phyloP scores from a whole-genome alignment of 1,140 invertebrate species.

The Ostrea edulis region DNA sequence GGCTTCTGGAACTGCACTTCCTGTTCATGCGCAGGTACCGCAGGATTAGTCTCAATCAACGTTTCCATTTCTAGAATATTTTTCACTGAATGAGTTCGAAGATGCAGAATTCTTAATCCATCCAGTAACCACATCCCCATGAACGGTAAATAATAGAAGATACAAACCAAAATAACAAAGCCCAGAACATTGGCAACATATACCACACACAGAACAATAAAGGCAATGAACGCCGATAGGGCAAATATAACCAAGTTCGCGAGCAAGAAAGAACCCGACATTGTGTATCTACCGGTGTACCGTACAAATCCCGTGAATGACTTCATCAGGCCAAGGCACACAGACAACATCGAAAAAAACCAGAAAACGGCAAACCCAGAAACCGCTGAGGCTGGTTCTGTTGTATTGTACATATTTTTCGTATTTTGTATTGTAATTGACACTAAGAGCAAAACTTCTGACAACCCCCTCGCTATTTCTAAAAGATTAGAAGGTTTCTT shows the following conservation, averaged over 20 bases:
- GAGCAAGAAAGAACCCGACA: neutral
- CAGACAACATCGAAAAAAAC: neutral
- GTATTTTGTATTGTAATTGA: neutral
- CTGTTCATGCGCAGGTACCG: neutral
- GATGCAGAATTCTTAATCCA: neutral
- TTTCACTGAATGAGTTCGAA: neutral
- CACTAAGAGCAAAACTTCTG: neutral
- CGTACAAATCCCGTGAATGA: neutral
- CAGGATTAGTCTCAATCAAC: neutral
- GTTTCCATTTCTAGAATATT: neutral
- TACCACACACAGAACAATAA: neutral
- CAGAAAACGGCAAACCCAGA: neutral
- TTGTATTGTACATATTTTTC: slow-evolving; percentile 17
- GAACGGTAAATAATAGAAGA: neutral
- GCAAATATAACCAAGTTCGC: neutral
- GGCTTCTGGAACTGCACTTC: neutral
- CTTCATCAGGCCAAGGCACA: neutral
- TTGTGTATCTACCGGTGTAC: neutral
- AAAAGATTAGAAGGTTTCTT: neutral
- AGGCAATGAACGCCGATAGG: neutral
- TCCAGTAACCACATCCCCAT: neutral
- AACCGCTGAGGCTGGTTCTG: neutral
- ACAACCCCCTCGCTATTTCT: neutral
- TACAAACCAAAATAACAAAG: neutral
- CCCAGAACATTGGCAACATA: neutral